Evolutionary conservation across 35 echinoderm and acorn worm species (phyloP), one percentile per base, ranked within the genome.

Genomic region (Chiridota heheva): DNA sequence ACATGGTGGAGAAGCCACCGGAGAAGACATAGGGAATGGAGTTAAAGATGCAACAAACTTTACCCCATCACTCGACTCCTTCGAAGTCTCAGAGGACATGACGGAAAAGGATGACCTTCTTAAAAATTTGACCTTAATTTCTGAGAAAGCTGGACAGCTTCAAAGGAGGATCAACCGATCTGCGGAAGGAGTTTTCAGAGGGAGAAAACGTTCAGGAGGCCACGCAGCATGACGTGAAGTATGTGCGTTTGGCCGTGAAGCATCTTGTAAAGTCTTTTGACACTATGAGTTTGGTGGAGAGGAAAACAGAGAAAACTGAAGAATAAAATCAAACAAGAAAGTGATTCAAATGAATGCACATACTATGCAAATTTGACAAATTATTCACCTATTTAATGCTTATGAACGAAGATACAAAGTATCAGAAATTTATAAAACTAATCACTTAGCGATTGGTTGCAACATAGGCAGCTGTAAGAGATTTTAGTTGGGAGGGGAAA

Each of bases 161-260:
- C 62, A 60, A 33, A 43, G 34, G n/a, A 40, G 58, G 15, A 42
- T 58, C 18, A 78, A 78, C 42, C n/a, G 7, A 49, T 10, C 75
- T 78, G 16, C 49, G 47, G 46, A 57, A 78, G n/a, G 75, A 78
- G 24, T 25, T 78, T 18, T 60, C 38, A 61, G 62, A 78, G 2
- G 75, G 75, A 31, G 75, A 33, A n/a, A 78, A 78, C 38, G 42
- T 16, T 7, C 24, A 57, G 4, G 75, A 78, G n/a, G 36, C 47
- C 1, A 57, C 62, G 29, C 75, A 78, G 47, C n/a, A 34, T 8
- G 38, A 78, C 38, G n/a, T 78, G 58, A 78, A 78, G 31, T 62
- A 61, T 35, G 62, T 78, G 15, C 75, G 75, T 2, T 32, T 36
- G 0, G 75, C 75, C 10, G 62, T 78, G 75, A 78, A 40, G 36